Conservation (phyloP, 2,113 vertebrate genomes). For the Hippocampus mohnikei region DNA sequence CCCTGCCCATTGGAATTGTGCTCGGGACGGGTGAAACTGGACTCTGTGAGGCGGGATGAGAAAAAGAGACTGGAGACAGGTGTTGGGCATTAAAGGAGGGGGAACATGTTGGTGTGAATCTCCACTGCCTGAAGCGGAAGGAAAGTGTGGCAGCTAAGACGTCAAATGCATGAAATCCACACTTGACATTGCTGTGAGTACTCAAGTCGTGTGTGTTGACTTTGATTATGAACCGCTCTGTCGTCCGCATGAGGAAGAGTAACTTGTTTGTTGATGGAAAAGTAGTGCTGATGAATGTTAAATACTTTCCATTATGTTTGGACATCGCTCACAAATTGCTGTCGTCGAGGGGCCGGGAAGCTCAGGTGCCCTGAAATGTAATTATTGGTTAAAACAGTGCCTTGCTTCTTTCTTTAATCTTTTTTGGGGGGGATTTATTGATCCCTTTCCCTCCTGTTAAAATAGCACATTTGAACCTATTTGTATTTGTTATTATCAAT, state of each 20-base stretch:
- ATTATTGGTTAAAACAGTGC: no score
- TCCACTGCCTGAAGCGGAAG: constrained; percentile 18
- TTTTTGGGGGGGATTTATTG: no score
- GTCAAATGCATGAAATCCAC: constrained; percentile 23
- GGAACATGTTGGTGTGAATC: constrained; percentile 21
- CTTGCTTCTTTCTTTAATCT: no score
- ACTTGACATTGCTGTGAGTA: constrained; percentile 63
- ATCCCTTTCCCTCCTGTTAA: no score
- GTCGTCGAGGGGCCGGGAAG: no score
- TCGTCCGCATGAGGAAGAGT: no score
- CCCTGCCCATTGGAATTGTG: constrained; percentile 44
- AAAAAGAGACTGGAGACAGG: constrained; percentile 52
- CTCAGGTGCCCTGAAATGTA: no score
- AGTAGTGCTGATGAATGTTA: no score
- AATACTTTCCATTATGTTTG: no score
- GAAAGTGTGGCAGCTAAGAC: constrained; percentile 40
- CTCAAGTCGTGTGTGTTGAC: neutral
- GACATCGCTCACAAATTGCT: no score
- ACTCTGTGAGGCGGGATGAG: constrained; percentile 36
- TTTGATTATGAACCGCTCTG: neutral
- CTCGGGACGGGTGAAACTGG: constrained; percentile 32
- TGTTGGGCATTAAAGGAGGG: constrained; percentile 42
- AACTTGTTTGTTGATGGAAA: neutral
- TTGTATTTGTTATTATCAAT: neutral
- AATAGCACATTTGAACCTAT: neutral